A percentile compares a stretch with the other conserved stretches of the same genome.
These are phyloP conservation scores for Ornithoptera alexandrae DNA, from an alignment of 2,888 invertebrate genomes.

Conservation along the genomic window DNA sequence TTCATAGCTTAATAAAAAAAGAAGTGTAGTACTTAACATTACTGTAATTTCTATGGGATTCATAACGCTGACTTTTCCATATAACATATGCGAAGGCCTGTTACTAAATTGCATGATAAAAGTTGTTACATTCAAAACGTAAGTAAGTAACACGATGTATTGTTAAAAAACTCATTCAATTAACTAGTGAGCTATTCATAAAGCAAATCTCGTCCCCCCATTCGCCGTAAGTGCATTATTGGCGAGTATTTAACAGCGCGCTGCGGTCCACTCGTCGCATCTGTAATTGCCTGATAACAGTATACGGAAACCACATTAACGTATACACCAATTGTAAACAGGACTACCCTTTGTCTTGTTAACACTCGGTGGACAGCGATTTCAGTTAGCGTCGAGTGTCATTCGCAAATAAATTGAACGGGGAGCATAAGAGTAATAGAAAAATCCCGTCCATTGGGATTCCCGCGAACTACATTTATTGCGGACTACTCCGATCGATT, in stretches of 20 bases:
- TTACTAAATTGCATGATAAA: not conserved
- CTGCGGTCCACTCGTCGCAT: constrained; percentile 55
- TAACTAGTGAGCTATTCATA: constrained; percentile 60
- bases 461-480: constrained; percentile 28
- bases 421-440: constrained; percentile 35
- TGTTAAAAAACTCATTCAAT: constrained; percentile 59
- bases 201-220: constrained; percentile 64
- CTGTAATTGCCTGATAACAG: constrained; percentile 65
- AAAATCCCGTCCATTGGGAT: constrained; percentile 40
- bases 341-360: constrained; percentile 31
- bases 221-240: constrained; percentile 66
- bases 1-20: too few species aligned
- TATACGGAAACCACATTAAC: constrained; percentile 49
- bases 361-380: constrained; percentile 30
- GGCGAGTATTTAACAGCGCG: constrained; percentile 60
- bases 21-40: too few species aligned
- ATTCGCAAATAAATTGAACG: constrained; percentile 39
- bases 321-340: constrained; percentile 41
- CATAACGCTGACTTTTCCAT: not conserved
- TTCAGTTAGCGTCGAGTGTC: constrained; percentile 36
- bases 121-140: constrained; percentile 7
- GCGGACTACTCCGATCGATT: constrained; percentile 24
- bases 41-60: not conserved
- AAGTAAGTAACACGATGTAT: constrained; percentile 32
- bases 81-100: not conserved